These are phyloP conservation scores for Pluvialis apricaria DNA, from an alignment of 2,113 vertebrate species.

Conservation along the genomic window DNA sequence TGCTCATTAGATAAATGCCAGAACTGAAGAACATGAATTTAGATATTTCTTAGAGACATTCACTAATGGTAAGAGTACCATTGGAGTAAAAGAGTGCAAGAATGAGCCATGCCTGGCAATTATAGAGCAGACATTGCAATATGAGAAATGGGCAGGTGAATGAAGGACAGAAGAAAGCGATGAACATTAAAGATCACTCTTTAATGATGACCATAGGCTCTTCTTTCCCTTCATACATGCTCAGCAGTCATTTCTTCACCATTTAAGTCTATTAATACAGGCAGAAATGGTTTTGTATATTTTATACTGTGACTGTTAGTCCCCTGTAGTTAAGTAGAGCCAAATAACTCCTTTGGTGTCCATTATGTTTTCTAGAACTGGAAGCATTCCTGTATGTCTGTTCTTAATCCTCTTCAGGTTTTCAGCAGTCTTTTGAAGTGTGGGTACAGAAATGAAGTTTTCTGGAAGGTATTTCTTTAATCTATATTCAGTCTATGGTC, in stretches of 20 bases:
- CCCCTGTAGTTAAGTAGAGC: background rate
- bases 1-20: background rate
- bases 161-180: background rate
- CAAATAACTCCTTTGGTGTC: background rate
- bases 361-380: background rate
- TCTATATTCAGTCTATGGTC: background rate
- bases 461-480: background rate
- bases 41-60: background rate
- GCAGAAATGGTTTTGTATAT: background rate
- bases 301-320: background rate
- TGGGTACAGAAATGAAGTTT: background rate
- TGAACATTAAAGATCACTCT: background rate
- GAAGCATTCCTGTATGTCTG: background rate
- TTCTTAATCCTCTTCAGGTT: background rate
- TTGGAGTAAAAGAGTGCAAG: background rate
- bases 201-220: background rate
- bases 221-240: background rate
- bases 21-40: background rate
- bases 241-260: background rate
- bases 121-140: background rate
- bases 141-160: background rate
- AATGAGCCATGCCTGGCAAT: background rate
- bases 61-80: background rate
- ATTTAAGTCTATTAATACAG: background rate
- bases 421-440: background rate